Percentiles rank a stretch among this genome's conserved stretches.
These are phyloP conservation scores for Drosophila baimaii DNA, from an alignment of 1,140 invertebrate genomes.

Conservation along the genomic window DNA sequence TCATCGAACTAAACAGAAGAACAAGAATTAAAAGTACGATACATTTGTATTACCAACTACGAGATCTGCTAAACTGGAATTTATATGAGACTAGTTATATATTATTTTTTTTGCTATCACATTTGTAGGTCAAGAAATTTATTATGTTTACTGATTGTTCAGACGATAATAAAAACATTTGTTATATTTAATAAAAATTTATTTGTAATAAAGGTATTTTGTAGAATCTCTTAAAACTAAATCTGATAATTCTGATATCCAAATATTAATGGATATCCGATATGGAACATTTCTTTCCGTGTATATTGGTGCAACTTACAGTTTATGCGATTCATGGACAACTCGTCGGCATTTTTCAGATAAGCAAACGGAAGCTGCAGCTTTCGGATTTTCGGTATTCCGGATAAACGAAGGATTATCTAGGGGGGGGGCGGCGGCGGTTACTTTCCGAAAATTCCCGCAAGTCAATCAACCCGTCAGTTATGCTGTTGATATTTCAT, in stretches of 20 bases:
- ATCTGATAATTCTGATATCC: background rate
- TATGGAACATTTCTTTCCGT: slow-evolving; percentile 5
- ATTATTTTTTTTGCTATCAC: background rate
- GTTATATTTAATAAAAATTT: background rate
- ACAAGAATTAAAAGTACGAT: background rate
- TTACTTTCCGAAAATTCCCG: slow-evolving; percentile 61
- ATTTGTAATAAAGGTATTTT: background rate
- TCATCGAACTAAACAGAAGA: too few relatives aligned
- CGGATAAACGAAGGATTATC: slow-evolving; percentile 20
- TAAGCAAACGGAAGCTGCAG: slow-evolving; percentile 67
- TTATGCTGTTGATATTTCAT: slow-evolving; percentile 49
- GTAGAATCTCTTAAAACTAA: background rate
- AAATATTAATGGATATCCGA: slow-evolving; percentile 4
- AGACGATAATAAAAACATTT: background rate
- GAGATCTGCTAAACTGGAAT: slow-evolving; percentile 6
- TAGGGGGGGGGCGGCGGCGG: slow-evolving; percentile 22
- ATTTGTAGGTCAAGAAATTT: background rate
- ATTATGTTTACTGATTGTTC: background rate
- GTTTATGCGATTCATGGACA: slow-evolving; percentile 36
- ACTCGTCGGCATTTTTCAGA: slow-evolving; percentile 42
- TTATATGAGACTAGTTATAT: background rate
- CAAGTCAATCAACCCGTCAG: slow-evolving; percentile 78
- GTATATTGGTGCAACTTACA: slow-evolving; percentile 52
- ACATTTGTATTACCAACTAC: background rate
- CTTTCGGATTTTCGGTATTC: slow-evolving; percentile 19